A percentile compares a stretch with the other conserved stretches of the same genome.
Conservation (phyloP, 2,888 invertebrate genomes). For the Noctua janthina region DNA sequence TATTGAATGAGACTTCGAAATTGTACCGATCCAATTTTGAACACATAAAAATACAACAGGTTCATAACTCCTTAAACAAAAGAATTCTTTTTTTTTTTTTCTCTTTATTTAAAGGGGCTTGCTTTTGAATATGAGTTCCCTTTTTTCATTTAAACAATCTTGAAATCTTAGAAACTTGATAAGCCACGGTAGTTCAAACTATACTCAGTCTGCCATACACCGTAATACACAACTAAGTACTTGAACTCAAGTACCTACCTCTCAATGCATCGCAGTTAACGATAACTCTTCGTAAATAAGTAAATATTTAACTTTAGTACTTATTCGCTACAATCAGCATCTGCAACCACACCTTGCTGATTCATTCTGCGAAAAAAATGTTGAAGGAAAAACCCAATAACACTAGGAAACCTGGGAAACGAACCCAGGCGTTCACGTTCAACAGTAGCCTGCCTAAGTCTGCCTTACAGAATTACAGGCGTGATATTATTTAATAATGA, state of each 20-base stretch:
- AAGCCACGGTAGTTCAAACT: not conserved
- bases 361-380: not conserved
- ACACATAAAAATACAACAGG: no score
- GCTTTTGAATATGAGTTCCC: no score
- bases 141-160: not conserved
- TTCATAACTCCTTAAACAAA: no score
- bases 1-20: no score
- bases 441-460: no score
- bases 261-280: conserved; percentile 13
- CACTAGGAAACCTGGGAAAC: not conserved
- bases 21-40: no score
- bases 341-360: conserved; percentile 24
- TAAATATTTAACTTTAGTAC: conserved; percentile 45
- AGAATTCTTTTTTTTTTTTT: no score
- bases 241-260: conserved; percentile 22
- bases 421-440: not conserved
- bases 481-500: not conserved
- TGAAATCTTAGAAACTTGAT: not conserved
- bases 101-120: no score
- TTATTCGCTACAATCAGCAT: not conserved
- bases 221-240: conserved; percentile 14
- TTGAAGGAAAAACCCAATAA: not conserved
- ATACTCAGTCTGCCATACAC: not conserved
- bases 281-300: conserved; percentile 27
- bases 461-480: not conserved